phyloP scores from a whole-genome alignment of 2,113 vertebrate genomes.

The Halichoerus grypus region DNA sequence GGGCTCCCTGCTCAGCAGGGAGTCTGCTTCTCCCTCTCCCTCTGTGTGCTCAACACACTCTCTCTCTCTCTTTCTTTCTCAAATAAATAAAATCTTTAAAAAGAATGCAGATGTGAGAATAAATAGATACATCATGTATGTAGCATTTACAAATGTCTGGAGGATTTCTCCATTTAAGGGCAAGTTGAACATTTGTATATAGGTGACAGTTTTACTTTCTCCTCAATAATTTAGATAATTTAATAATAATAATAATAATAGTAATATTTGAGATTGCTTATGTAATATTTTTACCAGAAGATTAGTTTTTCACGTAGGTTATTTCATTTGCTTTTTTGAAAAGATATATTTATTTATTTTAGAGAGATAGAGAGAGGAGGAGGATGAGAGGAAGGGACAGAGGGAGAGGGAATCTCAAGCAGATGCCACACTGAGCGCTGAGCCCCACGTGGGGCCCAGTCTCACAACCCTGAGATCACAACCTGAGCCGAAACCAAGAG shows the following conservation, averaged over 20 bases:
- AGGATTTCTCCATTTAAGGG: background rate
- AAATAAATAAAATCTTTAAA: background rate
- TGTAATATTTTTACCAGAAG: conserved; percentile 16
- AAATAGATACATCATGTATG: background rate
- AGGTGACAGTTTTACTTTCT: conserved; percentile 14
- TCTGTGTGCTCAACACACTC: background rate
- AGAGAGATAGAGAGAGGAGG: background rate
- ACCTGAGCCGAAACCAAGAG: background rate
- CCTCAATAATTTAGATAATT: background rate
- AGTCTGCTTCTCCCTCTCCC: background rate
- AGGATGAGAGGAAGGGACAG: background rate
- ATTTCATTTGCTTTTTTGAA: background rate
- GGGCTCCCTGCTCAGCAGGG: background rate
- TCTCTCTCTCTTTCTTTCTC: background rate
- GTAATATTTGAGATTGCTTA: background rate
- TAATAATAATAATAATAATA: background rate
- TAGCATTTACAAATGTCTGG: background rate
- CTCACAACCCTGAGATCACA: background rate
- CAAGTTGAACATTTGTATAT: background rate
- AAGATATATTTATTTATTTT: background rate
- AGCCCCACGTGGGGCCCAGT: background rate
- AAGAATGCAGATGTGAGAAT: background rate
- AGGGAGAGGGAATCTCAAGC: background rate
- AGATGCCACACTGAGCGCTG: background rate
- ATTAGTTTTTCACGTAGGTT: background rate